A percentile compares a stretch with the other conserved stretches of the same genome.
Evolutionary conservation across 2,888 invertebrate species (phyloP).

Genomic region (Xestia sexstrigata): DNA sequence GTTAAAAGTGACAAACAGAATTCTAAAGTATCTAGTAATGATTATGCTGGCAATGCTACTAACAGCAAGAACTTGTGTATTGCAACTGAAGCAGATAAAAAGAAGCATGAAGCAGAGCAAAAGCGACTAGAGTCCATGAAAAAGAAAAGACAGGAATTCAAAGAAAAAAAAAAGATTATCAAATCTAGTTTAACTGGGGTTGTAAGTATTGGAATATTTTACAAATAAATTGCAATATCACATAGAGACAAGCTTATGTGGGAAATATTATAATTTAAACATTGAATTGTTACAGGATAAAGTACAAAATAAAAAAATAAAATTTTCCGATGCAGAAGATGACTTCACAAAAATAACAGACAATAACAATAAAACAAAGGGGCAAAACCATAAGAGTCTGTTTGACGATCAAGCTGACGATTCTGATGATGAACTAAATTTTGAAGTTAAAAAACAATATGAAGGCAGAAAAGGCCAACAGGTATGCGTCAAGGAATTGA

Average conservation of each 20-base stretch:
- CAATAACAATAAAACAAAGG: slow-evolving; percentile 44
- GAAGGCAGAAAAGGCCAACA: slow-evolving; percentile 92
- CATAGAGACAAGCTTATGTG: neutral
- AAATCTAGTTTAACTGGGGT: slow-evolving; percentile 92
- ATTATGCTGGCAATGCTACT: slow-evolving; percentile 22
- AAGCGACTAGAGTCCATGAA: slow-evolving; percentile 93
- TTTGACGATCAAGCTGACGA: slow-evolving; percentile 89
- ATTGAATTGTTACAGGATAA: slow-evolving; percentile 84
- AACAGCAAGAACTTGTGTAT: slow-evolving; percentile 29
- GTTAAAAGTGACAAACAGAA: slow-evolving; percentile 51
- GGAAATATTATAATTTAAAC: neutral
- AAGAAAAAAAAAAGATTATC: slow-evolving; percentile 92
- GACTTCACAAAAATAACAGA: slow-evolving; percentile 52
- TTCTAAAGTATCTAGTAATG: slow-evolving; percentile 17
- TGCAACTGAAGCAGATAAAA: slow-evolving; percentile 69
- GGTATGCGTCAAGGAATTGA: slow-evolving; percentile 74
- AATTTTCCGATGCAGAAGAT: slow-evolving; percentile 90
- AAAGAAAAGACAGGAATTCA: slow-evolving; percentile 92
- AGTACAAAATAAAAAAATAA: slow-evolving; percentile 91
- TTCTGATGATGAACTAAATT: slow-evolving; percentile 89
- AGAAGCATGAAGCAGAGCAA: slow-evolving; percentile 89
- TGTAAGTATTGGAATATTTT: slow-evolving; percentile 83
- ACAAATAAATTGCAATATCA: neutral
- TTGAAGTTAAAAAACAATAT: slow-evolving; percentile 92
- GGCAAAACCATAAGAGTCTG: slow-evolving; percentile 75